These are phyloP conservation scores for Hypotaenidia okinawae DNA, from an alignment of 2,797 vertebrate genomes.

Conservation along the genomic window DNA sequence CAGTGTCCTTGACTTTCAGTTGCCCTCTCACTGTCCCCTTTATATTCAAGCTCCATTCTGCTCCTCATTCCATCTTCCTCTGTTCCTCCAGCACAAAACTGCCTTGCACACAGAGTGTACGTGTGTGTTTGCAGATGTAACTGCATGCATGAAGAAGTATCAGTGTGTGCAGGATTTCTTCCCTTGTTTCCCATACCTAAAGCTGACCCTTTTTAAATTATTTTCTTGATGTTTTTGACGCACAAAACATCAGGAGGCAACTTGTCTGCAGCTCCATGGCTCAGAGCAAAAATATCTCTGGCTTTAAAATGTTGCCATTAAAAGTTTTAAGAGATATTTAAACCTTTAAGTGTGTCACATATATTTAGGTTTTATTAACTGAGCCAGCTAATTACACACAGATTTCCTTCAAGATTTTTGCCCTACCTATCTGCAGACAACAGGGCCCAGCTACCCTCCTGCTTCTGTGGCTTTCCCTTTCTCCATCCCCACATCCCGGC, in stretches of 20 bases:
- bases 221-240: not conserved
- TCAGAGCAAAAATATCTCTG: not conserved
- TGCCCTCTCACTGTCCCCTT: not conserved
- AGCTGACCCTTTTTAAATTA: not conserved
- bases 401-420: not conserved
- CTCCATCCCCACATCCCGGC: not conserved
- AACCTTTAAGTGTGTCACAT: not conserved
- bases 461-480: not conserved
- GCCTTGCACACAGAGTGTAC: not conserved
- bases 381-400: not conserved
- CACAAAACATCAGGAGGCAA: not conserved
- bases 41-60: not conserved
- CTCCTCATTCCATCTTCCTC: not conserved
- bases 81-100: not conserved
- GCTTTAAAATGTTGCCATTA: not conserved
- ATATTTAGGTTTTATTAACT: not conserved
- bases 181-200: not conserved
- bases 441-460: not conserved
- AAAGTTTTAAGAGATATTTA: not conserved
- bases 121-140: not conserved
- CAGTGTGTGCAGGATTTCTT: not conserved
- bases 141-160: not conserved
- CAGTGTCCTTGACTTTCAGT: not conserved
- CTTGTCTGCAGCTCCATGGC: not conserved
- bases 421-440: not conserved